Evolutionary conservation across 2,888 invertebrate genomes (phyloP).

Genomic region (Coleophora deauratella): DNA sequence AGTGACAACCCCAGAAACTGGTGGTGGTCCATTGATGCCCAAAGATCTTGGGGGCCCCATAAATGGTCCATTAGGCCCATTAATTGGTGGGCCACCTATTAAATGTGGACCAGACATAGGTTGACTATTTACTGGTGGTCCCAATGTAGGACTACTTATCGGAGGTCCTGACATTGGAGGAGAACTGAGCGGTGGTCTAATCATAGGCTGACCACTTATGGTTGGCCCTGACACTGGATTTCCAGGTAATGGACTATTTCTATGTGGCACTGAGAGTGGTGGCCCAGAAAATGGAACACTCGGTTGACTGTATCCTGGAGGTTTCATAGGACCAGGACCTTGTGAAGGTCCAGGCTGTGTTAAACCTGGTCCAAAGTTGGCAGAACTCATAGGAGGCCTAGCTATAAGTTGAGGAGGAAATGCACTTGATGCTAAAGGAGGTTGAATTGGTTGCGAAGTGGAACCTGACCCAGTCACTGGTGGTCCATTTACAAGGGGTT

Average conservation of each 20-base stretch:
- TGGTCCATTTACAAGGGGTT: conserved; percentile 53
- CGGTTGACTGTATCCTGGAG: conserved; percentile 30
- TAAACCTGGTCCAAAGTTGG: conserved; percentile 24
- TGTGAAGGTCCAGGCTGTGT: conserved; percentile 21
- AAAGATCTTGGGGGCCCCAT: neutral
- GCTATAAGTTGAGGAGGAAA: conserved; percentile 23
- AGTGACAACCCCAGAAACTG: conserved; percentile 5
- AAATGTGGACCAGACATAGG: conserved; percentile 7
- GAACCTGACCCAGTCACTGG: neutral
- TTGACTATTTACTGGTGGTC: conserved; percentile 12
- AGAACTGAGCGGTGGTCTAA: conserved; percentile 9
- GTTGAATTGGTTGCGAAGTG: conserved; percentile 21
- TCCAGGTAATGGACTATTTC: conserved; percentile 42
- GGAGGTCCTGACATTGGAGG: conserved; percentile 17
- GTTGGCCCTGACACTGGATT: conserved; percentile 23
- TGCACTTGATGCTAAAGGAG: conserved; percentile 29
- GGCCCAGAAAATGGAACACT: conserved; percentile 35
- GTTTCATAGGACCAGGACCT: conserved; percentile 15
- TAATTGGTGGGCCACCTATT: conserved; percentile 1
- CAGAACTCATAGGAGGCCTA: conserved; percentile 5
- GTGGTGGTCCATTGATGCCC: conserved; percentile 11
- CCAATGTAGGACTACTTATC: conserved; percentile 4
- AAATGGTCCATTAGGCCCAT: too few species aligned
- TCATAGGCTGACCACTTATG: conserved; percentile 26
- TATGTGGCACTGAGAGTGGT: conserved; percentile 28